Evolutionary conservation across 2,113 vertebrate species (phyloP).

Genomic region (Mustelus asterias): DNA sequence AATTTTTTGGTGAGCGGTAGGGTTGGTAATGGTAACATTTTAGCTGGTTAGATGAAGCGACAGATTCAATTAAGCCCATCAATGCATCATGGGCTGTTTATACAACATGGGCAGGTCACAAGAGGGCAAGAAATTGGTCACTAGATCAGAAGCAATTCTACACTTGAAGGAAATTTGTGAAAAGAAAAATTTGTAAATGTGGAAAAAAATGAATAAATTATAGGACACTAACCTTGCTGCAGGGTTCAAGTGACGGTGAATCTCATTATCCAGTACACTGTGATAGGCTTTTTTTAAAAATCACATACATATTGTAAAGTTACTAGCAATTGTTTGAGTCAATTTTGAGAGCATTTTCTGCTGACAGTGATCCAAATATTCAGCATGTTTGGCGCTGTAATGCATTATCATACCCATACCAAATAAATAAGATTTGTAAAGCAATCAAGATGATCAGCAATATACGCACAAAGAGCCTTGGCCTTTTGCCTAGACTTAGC

Average conservation of each 20-base stretch:
- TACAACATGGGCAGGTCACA: neutral
- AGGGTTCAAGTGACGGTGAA: neutral
- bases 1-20: neutral
- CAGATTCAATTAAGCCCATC: neutral
- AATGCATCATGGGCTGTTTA: neutral
- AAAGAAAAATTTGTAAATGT: neutral
- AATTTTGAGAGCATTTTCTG: neutral
- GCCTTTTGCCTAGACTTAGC: neutral
- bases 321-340: neutral
- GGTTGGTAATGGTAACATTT: neutral
- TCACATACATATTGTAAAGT: neutral
- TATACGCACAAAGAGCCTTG: neutral
- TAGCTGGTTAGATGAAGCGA: neutral
- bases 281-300: neutral
- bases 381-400: neutral
- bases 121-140: neutral
- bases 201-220: neutral
- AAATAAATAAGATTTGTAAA: conserved; percentile 2
- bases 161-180: neutral
- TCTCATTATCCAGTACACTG: neutral
- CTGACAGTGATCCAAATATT: neutral
- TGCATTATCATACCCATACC: neutral
- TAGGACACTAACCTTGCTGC: neutral
- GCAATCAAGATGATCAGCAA: neutral
- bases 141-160: neutral